phyloP scores from a whole-genome alignment of 2,113 vertebrate species.

The Dasypus novemcinctus region DNA sequence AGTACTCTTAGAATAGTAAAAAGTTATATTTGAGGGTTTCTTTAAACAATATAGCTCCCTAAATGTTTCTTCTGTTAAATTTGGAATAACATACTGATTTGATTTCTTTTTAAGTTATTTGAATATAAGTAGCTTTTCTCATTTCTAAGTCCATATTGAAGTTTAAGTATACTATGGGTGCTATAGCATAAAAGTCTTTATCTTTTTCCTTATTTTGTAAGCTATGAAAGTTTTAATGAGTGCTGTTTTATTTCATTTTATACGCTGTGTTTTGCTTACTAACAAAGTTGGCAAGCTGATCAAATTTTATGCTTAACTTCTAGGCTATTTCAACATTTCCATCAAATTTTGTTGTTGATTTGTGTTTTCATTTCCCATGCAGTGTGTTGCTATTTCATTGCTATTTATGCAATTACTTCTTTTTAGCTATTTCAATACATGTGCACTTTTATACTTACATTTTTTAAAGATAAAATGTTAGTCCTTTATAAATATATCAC shows the following conservation, averaged over 20 bases:
- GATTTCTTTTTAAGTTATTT: background rate
- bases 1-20: background rate
- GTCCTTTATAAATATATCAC: background rate
- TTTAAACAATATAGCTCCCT: background rate
- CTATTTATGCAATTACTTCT: background rate
- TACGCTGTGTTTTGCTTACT: background rate
- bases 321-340: background rate
- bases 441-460: background rate
- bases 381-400: background rate
- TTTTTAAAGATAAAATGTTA: conserved; percentile 28
- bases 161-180: background rate
- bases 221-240: background rate
- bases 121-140: background rate
- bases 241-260: conserved; percentile 6
- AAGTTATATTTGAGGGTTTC: background rate
- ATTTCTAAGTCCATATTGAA: background rate
- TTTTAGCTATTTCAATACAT: background rate
- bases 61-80: background rate
- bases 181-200: background rate
- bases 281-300: background rate
- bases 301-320: background rate
- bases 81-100: background rate
- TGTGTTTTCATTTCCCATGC: background rate
- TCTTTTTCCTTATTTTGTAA: background rate
- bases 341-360: conserved; percentile 42